Evolutionary conservation across 2,113 vertebrate genomes (phyloP).

Genomic region (Sceloporus tristichus): DNA sequence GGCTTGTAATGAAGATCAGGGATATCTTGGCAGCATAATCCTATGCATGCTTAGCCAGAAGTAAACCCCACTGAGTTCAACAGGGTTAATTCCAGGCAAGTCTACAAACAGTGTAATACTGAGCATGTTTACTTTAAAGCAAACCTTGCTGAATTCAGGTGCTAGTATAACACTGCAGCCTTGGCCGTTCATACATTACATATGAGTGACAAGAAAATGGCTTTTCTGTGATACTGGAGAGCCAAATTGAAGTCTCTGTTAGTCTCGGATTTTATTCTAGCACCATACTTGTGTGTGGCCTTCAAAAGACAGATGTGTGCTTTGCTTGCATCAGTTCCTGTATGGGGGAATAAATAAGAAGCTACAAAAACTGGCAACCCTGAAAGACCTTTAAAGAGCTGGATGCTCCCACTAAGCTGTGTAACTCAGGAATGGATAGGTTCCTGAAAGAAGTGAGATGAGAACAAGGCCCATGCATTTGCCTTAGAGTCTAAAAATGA

Average conservation of each 20-base stretch:
- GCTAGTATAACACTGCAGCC: neutral
- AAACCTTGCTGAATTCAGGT: neutral
- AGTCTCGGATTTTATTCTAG: neutral
- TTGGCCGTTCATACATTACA: neutral
- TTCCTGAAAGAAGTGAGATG: neutral
- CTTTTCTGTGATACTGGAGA: neutral
- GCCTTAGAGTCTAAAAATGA: neutral
- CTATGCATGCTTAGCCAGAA: neutral
- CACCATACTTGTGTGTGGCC: neutral
- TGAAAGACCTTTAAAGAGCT: neutral
- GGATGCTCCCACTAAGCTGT: neutral
- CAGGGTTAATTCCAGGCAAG: neutral
- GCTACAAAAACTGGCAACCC: neutral
- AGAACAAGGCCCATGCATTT: neutral
- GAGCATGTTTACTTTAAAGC: neutral
- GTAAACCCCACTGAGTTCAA: neutral
- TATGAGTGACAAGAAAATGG: neutral
- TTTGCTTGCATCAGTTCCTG: conserved; percentile 1
- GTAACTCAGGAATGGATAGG: neutral
- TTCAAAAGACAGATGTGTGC: conserved; percentile 5
- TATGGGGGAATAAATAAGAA: neutral
- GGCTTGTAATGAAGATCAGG: neutral
- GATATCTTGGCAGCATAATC: neutral
- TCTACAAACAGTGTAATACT: neutral
- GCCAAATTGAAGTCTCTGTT: neutral